Evolutionary conservation across 2,888 invertebrate species (phyloP), one percentile per base, ranked within the genome.

Genomic region (Dichetophora obliterata): DNA sequence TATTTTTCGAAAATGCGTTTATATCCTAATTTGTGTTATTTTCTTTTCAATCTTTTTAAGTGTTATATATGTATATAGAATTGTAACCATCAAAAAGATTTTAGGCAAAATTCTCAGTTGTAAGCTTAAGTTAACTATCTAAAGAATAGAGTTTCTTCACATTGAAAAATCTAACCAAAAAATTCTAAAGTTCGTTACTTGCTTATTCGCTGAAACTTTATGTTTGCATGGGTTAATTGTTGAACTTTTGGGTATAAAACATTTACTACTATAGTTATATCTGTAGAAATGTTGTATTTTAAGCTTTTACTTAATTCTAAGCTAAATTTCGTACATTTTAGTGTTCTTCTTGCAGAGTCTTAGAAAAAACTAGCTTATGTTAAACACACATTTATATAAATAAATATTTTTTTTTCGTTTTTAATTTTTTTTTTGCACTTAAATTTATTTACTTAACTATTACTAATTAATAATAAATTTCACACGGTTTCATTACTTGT

Each of bases 361-460:
- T 43, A 43, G 43, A 43, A 43, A 43, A 43, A 43, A 37, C 43
- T 43, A 43, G 11, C 43, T 43, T 43, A 43, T 43, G 43, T 43
- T 43, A 43, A 11, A 43, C 76, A 14, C 66, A 14, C 22, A 57
- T 69, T 19, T 50, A 43, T 61, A 70, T 75, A 59, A 27, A 5
- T 70, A 50, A 59, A 19, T 50, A 69, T n/a, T 73, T 61, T 65
- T 22, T 70, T 54, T 65, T 61, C n/a, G n/a, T 50, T 66, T 57
- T 31, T 71, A 9, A 52, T 63, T 52, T 69, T 74, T n/a, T 70
- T 75, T 77, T 78, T 54, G 68, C 72, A 74, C 66, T 66, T 63
- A 57, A 72, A 52, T 16, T 63, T 27, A 14, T 63, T 54, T 54
- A 54, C 19, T 54, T 54, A 8, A 2, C 8, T 19, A 9, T 54